Percentiles rank a stretch among this genome's conserved stretches.
phyloP scores from a whole-genome alignment of 2,797 vertebrate species.

The Protonibea diacanthus region DNA sequence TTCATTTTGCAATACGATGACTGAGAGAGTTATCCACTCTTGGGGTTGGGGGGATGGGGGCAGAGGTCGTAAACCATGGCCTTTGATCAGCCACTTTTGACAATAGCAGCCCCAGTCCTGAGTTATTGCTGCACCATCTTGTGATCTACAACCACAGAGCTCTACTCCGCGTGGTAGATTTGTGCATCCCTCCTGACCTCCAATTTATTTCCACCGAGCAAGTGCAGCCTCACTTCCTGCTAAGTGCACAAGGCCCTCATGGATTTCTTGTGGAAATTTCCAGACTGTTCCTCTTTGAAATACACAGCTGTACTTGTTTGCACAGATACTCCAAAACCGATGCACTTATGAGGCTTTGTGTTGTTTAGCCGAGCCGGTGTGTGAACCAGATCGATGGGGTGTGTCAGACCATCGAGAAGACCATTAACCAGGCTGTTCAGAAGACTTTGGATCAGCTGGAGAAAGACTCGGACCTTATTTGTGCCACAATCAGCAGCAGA shows the following conservation, averaged over 20 bases:
- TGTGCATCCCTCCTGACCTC: slow-evolving; percentile 46
- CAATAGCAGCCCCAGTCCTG: slow-evolving; percentile 45
- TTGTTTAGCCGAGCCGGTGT: slow-evolving; percentile 83
- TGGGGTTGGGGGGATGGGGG: background rate
- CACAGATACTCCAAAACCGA: background rate
- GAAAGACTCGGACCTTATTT: slow-evolving; percentile 86
- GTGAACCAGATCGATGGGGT: slow-evolving; percentile 87
- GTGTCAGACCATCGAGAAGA: slow-evolving; percentile 89
- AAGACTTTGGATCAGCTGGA: slow-evolving; percentile 88
- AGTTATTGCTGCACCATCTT: slow-evolving; percentile 57
- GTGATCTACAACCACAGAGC: slow-evolving; percentile 64
- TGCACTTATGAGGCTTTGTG: slow-evolving; percentile 17
- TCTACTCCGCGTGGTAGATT: slow-evolving; percentile 41
- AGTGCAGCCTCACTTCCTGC: slow-evolving; percentile 50
- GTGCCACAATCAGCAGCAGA: slow-evolving; percentile 78
- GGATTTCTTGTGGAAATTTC: slow-evolving; percentile 33
- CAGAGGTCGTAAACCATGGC: slow-evolving; percentile 56
- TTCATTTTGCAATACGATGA: slow-evolving; percentile 46
- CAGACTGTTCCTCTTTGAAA: slow-evolving; percentile 6
- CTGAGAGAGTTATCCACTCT: slow-evolving; percentile 45
- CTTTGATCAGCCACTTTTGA: slow-evolving; percentile 56
- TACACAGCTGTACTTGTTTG: slow-evolving; percentile 9
- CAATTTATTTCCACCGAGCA: slow-evolving; percentile 59
- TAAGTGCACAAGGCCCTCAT: slow-evolving; percentile 41
- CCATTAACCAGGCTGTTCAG: slow-evolving; percentile 88